A percentile compares a stretch with the other conserved stretches of the same genome.
Conservation (phyloP, 1,140 invertebrate species). For the Bicyclus anynana region DNA sequence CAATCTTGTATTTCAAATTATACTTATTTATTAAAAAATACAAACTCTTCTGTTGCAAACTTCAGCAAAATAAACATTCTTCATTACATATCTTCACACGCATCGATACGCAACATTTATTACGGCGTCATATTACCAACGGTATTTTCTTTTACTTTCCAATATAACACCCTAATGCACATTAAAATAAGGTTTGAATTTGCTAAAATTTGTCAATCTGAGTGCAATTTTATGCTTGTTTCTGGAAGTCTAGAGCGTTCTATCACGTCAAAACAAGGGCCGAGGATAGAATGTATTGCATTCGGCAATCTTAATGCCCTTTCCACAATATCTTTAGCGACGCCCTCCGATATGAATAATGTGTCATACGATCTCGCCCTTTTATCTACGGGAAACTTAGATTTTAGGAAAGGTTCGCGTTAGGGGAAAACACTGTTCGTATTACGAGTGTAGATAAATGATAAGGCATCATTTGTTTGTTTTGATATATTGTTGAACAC, state of each 20-base stretch:
- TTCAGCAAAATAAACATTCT: slow-evolving; percentile 48
- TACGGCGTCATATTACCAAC: slow-evolving; percentile 43
- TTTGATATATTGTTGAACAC: slow-evolving; percentile 7
- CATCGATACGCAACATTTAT: slow-evolving; percentile 75
- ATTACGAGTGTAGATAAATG: slow-evolving; percentile 13
- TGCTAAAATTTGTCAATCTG: neutral
- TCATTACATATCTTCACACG: slow-evolving; percentile 73
- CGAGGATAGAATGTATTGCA: slow-evolving; percentile 68
- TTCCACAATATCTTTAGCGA: slow-evolving; percentile 73
- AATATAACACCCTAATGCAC: slow-evolving; percentile 11
- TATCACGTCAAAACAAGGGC: slow-evolving; percentile 72
- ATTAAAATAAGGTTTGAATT: slow-evolving; percentile 27
- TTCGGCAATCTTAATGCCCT: slow-evolving; percentile 72
- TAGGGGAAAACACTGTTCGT: slow-evolving; percentile 11
- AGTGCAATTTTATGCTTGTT: slow-evolving; percentile 34
- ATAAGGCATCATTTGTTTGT: slow-evolving; percentile 14
- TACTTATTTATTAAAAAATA: slow-evolving; percentile 5
- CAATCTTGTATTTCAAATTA: too few species aligned
- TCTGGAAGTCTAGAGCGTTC: slow-evolving; percentile 52
- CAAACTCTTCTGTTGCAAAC: neutral
- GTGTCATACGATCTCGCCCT: slow-evolving; percentile 63
- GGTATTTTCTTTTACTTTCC: slow-evolving; percentile 2
- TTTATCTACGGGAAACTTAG: slow-evolving; percentile 43
- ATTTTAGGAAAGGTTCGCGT: slow-evolving; percentile 19
- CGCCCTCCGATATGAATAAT: slow-evolving; percentile 73